Evolutionary conservation across 2,888 invertebrate species (phyloP).

Genomic region (Monopis laevigella): DNA sequence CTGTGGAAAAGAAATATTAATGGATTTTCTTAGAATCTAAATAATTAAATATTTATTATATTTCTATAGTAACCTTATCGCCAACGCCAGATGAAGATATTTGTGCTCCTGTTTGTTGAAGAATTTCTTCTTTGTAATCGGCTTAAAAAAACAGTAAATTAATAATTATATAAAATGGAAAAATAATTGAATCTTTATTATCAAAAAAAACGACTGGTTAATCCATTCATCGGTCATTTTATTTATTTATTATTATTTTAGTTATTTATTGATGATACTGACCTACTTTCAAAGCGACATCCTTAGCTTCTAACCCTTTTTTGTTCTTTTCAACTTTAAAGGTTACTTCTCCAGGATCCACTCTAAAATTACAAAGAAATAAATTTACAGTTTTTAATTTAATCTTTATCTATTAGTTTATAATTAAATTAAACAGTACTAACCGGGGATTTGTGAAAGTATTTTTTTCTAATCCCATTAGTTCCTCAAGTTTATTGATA

Average conservation of each 20-base stretch:
- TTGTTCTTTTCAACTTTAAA: constrained; percentile 76
- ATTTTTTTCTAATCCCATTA: constrained; percentile 72
- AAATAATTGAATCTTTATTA: background rate
- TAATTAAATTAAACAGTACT: constrained; percentile 21
- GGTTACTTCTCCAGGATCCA: constrained; percentile 79
- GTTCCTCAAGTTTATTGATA: constrained; percentile 73
- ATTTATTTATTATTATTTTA: background rate
- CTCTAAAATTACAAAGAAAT: no score
- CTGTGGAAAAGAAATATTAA: constrained; percentile 26
- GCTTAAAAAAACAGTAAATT: constrained; percentile 31
- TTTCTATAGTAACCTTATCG: constrained; percentile 70
- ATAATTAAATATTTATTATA: background rate
- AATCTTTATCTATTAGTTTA: background rate
- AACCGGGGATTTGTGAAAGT: constrained; percentile 73
- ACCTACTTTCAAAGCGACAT: constrained; percentile 74
- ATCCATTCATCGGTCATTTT: no score
- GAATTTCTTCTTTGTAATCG: constrained; percentile 73
- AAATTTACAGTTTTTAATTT: no score
- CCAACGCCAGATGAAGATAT: constrained; percentile 81
- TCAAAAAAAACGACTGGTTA: background rate
- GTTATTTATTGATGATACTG: constrained; percentile 25
- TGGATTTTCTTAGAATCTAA: background rate
- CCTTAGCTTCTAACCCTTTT: constrained; percentile 72
- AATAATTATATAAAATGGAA: background rate
- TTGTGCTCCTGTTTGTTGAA: constrained; percentile 72